A percentile compares a stretch with the other conserved stretches of the same genome.
phyloP scores from a whole-genome alignment of 2,888 invertebrate species.

The Tenodera sinensis region DNA sequence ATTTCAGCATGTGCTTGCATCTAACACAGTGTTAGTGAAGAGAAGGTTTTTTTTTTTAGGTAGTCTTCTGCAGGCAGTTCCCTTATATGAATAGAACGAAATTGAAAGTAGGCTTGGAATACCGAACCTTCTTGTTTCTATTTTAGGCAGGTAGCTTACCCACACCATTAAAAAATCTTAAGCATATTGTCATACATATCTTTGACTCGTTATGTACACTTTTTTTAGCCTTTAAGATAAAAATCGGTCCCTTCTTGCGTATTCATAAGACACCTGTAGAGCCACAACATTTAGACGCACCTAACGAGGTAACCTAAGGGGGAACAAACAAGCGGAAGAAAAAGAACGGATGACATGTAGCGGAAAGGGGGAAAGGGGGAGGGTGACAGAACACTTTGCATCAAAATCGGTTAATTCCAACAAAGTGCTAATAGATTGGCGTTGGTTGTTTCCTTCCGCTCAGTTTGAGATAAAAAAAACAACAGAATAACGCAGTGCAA shows the following conservation, averaged over 20 bases:
- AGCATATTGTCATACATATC: neutral
- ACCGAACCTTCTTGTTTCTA: neutral
- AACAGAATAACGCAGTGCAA: neutral
- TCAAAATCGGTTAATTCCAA: neutral
- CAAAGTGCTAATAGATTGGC: constrained; percentile 6
- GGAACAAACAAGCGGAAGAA: neutral
- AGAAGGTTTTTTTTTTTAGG: too few species aligned
- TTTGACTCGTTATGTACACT: neutral
- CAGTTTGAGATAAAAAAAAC: neutral
- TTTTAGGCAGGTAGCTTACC: neutral
- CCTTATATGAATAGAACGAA: too few species aligned
- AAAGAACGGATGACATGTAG: neutral
- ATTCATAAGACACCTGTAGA: neutral
- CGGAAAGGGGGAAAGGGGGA: neutral
- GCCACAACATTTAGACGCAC: neutral
- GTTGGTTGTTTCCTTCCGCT: neutral
- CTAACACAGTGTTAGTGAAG: too few species aligned
- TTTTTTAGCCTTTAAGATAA: neutral
- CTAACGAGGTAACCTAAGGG: neutral
- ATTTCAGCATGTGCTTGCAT: too few species aligned
- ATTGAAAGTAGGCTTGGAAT: neutral
- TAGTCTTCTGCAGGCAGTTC: too few species aligned
- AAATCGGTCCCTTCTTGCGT: neutral
- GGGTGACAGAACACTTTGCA: neutral
- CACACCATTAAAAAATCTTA: neutral